These are phyloP conservation scores for Toxotes jaculatrix DNA, from an alignment of 2,113 vertebrate genomes.

Conservation along the genomic window DNA sequence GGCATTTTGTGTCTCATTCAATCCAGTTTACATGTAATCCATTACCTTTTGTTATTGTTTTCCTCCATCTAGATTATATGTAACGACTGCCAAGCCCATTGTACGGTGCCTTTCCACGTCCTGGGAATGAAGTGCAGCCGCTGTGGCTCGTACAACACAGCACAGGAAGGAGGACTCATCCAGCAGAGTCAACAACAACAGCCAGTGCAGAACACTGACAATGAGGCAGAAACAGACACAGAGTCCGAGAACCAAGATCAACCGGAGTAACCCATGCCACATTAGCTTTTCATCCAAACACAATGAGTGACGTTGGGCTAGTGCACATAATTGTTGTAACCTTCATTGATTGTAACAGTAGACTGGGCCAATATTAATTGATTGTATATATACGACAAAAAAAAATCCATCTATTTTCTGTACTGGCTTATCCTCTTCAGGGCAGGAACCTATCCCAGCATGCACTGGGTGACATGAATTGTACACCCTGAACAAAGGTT, in stretches of 20 bases:
- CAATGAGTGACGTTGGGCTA: background rate
- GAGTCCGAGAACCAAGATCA: conserved; percentile 49
- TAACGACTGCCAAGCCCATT: conserved; percentile 92
- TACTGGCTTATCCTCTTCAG: background rate
- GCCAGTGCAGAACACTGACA: conserved; percentile 19
- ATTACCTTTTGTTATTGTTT: background rate
- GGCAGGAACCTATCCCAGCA: conserved; percentile 21
- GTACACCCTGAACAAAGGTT: background rate
- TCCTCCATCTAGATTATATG: conserved; percentile 88
- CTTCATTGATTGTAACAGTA: conserved; percentile 17
- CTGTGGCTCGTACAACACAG: conserved; percentile 95
- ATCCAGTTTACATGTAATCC: background rate
- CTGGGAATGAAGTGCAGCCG: conserved; percentile 93
- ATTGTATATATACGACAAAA: conserved; percentile 18
- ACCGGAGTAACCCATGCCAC: background rate
- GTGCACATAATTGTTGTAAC: background rate
- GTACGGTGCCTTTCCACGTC: conserved; percentile 92
- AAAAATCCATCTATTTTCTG: conserved; percentile 18
- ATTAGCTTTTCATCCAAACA: background rate
- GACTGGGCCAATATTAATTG: background rate
- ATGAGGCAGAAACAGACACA: conserved; percentile 46
- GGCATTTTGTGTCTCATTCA: background rate
- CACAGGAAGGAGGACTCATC: conserved; percentile 87
- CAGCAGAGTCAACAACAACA: conserved; percentile 65
- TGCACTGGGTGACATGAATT: background rate